These are phyloP conservation scores for Tetranychus urticae DNA, from an alignment of 1,140 invertebrate genomes.

Conservation along the genomic window DNA sequence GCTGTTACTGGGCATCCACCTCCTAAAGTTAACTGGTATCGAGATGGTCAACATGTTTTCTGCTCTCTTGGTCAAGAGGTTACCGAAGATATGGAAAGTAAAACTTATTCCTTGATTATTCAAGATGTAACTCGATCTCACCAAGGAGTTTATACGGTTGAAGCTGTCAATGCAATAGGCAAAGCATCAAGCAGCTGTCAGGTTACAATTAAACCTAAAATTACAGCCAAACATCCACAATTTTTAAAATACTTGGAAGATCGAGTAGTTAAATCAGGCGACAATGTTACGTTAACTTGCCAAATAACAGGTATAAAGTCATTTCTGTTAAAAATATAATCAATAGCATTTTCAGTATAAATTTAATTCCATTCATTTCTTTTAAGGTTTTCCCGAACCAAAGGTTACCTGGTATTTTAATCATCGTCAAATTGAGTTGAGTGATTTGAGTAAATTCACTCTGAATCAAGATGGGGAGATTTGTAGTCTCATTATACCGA, in stretches of 20 bases:
- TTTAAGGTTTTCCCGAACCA: neutral
- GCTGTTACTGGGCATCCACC: conserved; percentile 40
- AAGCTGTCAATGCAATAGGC: neutral
- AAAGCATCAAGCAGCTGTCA: neutral
- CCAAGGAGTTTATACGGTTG: neutral
- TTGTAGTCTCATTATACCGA: neutral
- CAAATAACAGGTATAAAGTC: neutral
- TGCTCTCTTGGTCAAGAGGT: conserved; percentile 27
- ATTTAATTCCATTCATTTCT: neutral
- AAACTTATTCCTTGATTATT: neutral
- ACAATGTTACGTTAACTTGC: neutral
- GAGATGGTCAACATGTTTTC: conserved; percentile 37
- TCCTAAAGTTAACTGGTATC: conserved; percentile 42
- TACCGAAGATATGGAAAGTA: neutral
- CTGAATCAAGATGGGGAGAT: neutral
- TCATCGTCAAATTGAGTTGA: neutral
- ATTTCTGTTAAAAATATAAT: neutral
- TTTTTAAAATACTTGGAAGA: neutral
- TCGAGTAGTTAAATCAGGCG: neutral
- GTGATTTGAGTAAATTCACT: neutral
- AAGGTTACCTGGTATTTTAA: neutral
- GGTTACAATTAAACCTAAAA: neutral
- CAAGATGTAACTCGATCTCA: neutral
- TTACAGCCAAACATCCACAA: neutral
- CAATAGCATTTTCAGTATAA: neutral